These are phyloP conservation scores for Lucinisca nassula DNA, from an alignment of 2,888 invertebrate species.

Conservation along the genomic window DNA sequence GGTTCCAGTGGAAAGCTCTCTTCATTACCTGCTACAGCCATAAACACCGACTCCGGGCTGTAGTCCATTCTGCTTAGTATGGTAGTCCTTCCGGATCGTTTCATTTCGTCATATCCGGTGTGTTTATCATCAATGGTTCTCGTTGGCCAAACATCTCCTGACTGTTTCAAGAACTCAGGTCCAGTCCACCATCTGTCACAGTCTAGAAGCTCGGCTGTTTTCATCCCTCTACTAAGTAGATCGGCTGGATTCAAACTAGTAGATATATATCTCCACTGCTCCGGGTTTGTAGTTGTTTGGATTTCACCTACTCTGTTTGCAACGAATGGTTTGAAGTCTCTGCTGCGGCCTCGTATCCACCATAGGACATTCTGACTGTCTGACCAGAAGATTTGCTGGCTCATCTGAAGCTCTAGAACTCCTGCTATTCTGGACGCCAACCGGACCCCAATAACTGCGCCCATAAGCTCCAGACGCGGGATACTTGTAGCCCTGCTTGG, in stretches of 20 bases:
- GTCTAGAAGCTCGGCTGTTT: background rate
- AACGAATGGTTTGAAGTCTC: constrained; percentile 51
- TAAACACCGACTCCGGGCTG: background rate
- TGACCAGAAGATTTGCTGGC: background rate
- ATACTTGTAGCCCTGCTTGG: constrained; percentile 36
- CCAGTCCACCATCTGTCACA: constrained; percentile 29
- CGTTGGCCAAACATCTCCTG: constrained; percentile 12
- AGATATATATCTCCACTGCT: constrained; percentile 43
- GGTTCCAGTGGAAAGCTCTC: constrained; percentile 2
- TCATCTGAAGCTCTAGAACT: constrained; percentile 2
- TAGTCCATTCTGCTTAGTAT: background rate
- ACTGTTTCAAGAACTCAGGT: constrained; percentile 22
- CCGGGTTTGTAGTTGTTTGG: constrained; percentile 28
- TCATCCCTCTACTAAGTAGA: background rate
- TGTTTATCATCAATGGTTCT: background rate
- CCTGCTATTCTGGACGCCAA: background rate
- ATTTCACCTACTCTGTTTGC: constrained; percentile 64
- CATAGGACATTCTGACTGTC: constrained; percentile 38
- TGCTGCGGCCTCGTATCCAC: constrained; percentile 49
- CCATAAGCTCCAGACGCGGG: constrained; percentile 37
- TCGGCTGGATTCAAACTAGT: constrained; percentile 30
- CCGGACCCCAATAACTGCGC: constrained; percentile 14
- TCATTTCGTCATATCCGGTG: constrained; percentile 20
- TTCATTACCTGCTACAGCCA: background rate
- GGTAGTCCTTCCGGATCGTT: too few relatives aligned